These are phyloP conservation scores for Chaetophractus vellerosus DNA, from an alignment of 2,797 vertebrate species.

Conservation along the genomic window DNA sequence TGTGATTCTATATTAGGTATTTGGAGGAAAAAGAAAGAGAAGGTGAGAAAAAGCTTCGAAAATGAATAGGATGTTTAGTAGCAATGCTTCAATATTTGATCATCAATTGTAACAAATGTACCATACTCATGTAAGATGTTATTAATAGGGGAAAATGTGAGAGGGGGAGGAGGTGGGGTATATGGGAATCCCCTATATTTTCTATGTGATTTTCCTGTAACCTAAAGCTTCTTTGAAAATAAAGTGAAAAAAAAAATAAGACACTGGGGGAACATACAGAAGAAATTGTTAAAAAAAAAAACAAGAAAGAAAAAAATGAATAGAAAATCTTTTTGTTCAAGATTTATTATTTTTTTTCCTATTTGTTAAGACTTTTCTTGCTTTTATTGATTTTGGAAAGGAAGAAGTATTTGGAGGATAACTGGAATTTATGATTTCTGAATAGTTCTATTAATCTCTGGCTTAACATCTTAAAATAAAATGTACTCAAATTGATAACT, in stretches of 20 bases:
- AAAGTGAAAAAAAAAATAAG: too few species aligned
- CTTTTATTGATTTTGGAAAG: not conserved
- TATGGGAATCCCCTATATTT: too few species aligned
- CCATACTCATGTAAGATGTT: too few species aligned
- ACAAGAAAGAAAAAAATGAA: constrained; percentile 26
- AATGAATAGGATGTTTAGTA: not conserved
- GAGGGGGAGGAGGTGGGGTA: too few species aligned
- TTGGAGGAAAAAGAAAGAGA: not conserved
- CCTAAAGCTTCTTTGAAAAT: too few species aligned
- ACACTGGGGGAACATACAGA: too few species aligned
- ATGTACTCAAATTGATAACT: not conserved
- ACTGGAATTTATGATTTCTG: not conserved
- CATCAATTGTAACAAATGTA: too few species aligned
- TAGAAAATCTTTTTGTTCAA: constrained; percentile 8
- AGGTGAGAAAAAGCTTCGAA: not conserved
- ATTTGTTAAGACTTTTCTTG: constrained; percentile 3
- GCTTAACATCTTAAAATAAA: not conserved
- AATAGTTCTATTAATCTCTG: not conserved
- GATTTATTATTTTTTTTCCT: not conserved
- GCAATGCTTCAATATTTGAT: too few species aligned
- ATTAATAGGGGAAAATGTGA: too few species aligned
- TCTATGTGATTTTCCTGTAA: too few species aligned
- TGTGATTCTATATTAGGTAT: not conserved
- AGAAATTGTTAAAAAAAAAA: too few species aligned
- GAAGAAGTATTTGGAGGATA: not conserved